Evolutionary conservation across 2,888 invertebrate species (phyloP).

Genomic region (Acrobasis consociella): DNA sequence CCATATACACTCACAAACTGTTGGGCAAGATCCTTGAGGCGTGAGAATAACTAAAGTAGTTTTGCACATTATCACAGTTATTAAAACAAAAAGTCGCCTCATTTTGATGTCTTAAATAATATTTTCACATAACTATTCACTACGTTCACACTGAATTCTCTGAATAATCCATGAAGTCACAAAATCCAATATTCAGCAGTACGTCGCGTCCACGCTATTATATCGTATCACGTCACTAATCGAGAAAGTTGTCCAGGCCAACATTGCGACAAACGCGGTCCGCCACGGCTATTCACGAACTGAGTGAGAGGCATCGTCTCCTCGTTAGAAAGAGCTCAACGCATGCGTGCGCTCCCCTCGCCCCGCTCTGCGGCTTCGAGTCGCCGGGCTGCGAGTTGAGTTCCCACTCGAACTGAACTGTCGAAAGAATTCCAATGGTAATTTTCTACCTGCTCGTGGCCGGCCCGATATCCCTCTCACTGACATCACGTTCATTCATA

Average conservation of each 20-base stretch:
- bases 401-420: constrained; percentile 71
- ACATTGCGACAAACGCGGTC: constrained; percentile 84
- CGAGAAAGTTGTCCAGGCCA: constrained; percentile 79
- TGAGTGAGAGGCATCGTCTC: constrained; percentile 77
- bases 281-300: constrained; percentile 72
- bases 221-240: constrained; percentile 82
- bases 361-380: constrained; percentile 81
- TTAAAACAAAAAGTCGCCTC: constrained; percentile 71
- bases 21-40: constrained; percentile 86
- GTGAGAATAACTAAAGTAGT: constrained; percentile 70
- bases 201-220: constrained; percentile 54
- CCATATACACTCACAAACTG: constrained; percentile 95
- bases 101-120: constrained; percentile 59
- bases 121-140: constrained; percentile 46
- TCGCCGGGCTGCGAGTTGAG: constrained; percentile 66
- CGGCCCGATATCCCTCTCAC: constrained; percentile 67
- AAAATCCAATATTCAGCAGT: constrained; percentile 48
- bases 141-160: constrained; percentile 42
- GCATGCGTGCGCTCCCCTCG: constrained; percentile 79
- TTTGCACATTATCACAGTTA: constrained; percentile 72
- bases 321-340: constrained; percentile 67
- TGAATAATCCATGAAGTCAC: constrained; percentile 41
- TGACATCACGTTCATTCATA: constrained; percentile 81
- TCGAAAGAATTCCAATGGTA: constrained; percentile 80
- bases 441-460: constrained; percentile 79